phyloP scores from a whole-genome alignment of 1,140 invertebrate genomes.

The Cherax destructor region DNA sequence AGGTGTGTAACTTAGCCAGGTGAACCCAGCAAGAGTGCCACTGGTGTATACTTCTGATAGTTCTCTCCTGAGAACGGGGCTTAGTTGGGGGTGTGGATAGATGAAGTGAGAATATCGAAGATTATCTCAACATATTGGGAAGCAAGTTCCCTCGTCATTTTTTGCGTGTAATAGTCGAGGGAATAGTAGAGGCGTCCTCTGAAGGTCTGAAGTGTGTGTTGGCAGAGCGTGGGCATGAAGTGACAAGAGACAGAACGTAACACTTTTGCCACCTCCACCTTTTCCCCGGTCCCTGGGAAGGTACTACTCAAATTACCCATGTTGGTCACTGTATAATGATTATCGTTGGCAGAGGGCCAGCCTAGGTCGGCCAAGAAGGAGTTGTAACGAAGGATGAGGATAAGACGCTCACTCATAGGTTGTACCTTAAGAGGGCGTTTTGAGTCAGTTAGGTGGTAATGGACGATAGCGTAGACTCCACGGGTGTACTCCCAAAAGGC shows the following conservation, averaged over 20 bases:
- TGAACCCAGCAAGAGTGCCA: too few species aligned
- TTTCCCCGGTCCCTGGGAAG: constrained; percentile 62
- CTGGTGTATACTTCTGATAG: too few species aligned
- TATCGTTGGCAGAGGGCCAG: constrained; percentile 66
- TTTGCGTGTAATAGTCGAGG: constrained; percentile 71
- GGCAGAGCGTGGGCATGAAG: constrained; percentile 71
- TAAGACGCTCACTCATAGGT: constrained; percentile 62
- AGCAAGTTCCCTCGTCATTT: constrained; percentile 54
- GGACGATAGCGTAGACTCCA: constrained; percentile 42
- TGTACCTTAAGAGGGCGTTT: constrained; percentile 59
- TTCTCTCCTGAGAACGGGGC: background rate
- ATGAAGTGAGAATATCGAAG: constrained; percentile 42
- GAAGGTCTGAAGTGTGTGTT: constrained; percentile 71
- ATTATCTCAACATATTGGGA: constrained; percentile 51
- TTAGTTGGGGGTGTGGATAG: constrained; percentile 66
- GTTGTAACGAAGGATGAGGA: constrained; percentile 57
- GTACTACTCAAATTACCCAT: constrained; percentile 67
- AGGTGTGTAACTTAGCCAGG: too few species aligned
- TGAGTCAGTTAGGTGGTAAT: constrained; percentile 51
- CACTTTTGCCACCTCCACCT: constrained; percentile 56
- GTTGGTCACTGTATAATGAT: constrained; percentile 71
- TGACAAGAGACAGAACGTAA: constrained; percentile 70
- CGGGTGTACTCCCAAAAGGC: constrained; percentile 69
- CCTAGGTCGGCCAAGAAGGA: constrained; percentile 47
- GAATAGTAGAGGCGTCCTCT: constrained; percentile 68